These are phyloP conservation scores for Hermetia illucens DNA, from an alignment of 1,140 invertebrate genomes.

Conservation along the genomic window DNA sequence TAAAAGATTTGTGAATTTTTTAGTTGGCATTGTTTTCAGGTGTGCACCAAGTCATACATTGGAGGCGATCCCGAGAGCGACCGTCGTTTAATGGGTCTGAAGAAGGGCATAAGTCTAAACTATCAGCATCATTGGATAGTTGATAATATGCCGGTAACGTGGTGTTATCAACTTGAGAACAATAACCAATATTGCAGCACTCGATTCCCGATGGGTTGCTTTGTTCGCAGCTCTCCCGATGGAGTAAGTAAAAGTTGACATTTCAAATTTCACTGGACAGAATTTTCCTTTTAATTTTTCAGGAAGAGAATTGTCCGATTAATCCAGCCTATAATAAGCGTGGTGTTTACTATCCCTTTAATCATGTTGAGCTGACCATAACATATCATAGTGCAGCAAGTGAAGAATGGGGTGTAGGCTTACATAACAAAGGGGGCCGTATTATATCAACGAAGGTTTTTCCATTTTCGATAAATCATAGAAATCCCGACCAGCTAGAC, in stretches of 20 bases:
- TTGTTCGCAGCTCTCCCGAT: slow-evolving; percentile 32
- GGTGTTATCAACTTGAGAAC: slow-evolving; percentile 75
- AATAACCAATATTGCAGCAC: slow-evolving; percentile 75
- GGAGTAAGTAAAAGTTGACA: slow-evolving; percentile 7
- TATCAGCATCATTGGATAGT: slow-evolving; percentile 99
- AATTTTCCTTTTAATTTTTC: slow-evolving; percentile 8
- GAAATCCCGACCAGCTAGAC: slow-evolving; percentile 29
- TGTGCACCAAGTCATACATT: slow-evolving; percentile 56
- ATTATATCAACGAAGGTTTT: slow-evolving; percentile 70
- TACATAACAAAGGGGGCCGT: slow-evolving; percentile 67
- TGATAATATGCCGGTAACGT: slow-evolving; percentile 95
- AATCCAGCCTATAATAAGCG: slow-evolving; percentile 37
- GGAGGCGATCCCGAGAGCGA: slow-evolving; percentile 44
- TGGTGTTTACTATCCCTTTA: slow-evolving; percentile 84
- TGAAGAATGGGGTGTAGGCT: slow-evolving; percentile 71
- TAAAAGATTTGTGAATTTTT: too few relatives aligned
- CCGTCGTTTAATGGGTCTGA: slow-evolving; percentile 63
- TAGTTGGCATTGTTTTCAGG: too few relatives aligned
- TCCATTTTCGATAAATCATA: slow-evolving; percentile 65
- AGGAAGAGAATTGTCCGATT: slow-evolving; percentile 29
- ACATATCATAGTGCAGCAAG: slow-evolving; percentile 78
- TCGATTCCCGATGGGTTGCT: slow-evolving; percentile 98
- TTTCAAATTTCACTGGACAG: slow-evolving; percentile 3
- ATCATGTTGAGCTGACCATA: slow-evolving; percentile 89
- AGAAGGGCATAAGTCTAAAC: slow-evolving; percentile 88